phyloP scores from a whole-genome alignment of 1,140 invertebrate genomes.

The Megathymus violae region DNA sequence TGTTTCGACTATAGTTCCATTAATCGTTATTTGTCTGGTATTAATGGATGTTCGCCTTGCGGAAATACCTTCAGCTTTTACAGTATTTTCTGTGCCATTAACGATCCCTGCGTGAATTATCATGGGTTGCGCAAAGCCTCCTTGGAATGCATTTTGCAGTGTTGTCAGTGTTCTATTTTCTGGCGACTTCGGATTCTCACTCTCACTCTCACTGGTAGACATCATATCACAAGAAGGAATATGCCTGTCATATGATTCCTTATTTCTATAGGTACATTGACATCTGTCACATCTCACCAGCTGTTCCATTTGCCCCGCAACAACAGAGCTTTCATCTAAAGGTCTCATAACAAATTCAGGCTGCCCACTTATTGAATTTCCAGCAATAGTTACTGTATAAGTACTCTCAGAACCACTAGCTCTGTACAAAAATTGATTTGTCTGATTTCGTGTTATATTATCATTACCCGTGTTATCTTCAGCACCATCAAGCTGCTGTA shows the following conservation, averaged over 20 bases:
- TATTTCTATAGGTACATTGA: constrained; percentile 94
- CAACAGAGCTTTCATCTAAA: constrained; percentile 67
- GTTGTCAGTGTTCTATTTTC: constrained; percentile 81
- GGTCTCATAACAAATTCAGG: constrained; percentile 80
- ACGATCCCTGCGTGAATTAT: constrained; percentile 78
- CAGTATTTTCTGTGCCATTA: constrained; percentile 72
- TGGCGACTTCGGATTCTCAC: constrained; percentile 83
- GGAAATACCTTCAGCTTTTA: constrained; percentile 77
- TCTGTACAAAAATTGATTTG: constrained; percentile 77
- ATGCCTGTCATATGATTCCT: constrained; percentile 93
- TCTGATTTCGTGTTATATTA: constrained; percentile 62
- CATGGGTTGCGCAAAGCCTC: constrained; percentile 78
- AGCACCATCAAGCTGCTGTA: constrained; percentile 90
- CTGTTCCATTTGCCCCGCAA: constrained; percentile 83
- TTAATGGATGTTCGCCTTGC: constrained; percentile 80
- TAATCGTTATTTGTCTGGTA: constrained; percentile 82
- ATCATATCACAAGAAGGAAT: constrained; percentile 90
- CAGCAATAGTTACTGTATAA: constrained; percentile 79
- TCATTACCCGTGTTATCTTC: constrained; percentile 85
- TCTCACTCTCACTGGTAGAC: constrained; percentile 91
- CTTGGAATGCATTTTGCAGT: constrained; percentile 80
- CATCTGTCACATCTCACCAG: constrained; percentile 94
- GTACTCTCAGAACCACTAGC: constrained; percentile 78
- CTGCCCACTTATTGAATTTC: constrained; percentile 72
- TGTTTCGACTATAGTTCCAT: constrained; percentile 82